Evolutionary conservation across 2,113 vertebrate genomes (phyloP).

Genomic region (Poicephalus meyeri): DNA sequence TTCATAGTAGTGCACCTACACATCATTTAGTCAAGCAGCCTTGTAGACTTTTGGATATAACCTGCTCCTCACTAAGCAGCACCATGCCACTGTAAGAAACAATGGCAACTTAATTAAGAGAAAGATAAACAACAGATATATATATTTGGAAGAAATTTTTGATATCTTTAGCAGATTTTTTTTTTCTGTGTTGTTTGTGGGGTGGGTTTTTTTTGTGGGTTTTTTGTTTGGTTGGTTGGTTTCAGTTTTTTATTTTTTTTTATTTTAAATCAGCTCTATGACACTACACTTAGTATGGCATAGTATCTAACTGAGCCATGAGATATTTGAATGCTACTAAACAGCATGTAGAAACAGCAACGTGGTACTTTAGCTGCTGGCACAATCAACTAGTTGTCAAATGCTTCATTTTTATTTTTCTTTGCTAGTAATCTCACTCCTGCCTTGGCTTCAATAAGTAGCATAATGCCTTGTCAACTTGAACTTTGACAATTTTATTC

Average conservation of each 20-base stretch:
- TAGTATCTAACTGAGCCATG: not conserved
- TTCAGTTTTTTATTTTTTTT: not conserved
- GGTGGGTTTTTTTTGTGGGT: not conserved
- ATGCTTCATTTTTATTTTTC: not conserved
- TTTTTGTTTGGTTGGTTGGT: fast-evolving
- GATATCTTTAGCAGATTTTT: not conserved
- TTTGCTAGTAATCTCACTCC: not conserved
- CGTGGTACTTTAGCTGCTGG: not conserved
- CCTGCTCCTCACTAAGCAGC: not conserved
- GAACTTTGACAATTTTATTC: not conserved
- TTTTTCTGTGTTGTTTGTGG: not conserved
- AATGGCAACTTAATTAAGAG: not conserved
- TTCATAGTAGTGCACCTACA: not conserved
- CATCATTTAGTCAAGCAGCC: not conserved
- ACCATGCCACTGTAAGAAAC: not conserved
- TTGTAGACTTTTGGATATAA: not conserved
- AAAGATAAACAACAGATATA: not conserved
- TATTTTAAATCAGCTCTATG: not conserved
- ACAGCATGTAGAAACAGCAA: not conserved
- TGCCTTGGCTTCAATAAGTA: not conserved
- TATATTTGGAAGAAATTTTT: not conserved
- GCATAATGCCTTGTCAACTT: not conserved
- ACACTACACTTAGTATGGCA: not conserved
- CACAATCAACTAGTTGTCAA: not conserved
- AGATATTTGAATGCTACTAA: not conserved